Base-by-base conservation (phyloP, 2,888 invertebrate genomes). In the Cantharis rustica region DNA sequence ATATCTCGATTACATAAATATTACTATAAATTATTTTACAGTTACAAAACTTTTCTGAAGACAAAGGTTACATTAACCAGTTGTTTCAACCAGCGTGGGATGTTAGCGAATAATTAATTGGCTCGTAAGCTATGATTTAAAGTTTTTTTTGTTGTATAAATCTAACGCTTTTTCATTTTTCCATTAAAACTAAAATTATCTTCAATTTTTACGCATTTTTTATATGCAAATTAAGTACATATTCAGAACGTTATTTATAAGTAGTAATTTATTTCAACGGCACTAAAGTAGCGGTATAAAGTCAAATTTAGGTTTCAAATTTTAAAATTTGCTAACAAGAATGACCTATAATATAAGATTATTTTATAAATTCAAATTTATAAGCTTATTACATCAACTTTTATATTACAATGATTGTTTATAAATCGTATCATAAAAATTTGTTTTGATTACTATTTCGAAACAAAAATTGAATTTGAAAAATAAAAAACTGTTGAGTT, bases 11-110 rank as follows among this genome's bases (percentile, higher is more conserved):
- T 66, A 76, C 73, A 73, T 73, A 73, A 76, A 73, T 73, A 73
- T 61, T 68, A 68, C 73, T 62, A 76, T 76, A 71, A 70, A 64
- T 73, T 72, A 23, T 72, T 47, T 69, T 76, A 76, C 76, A 76
- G 76, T 76, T 73, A 76, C 62, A 66, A 66, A 66, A 66, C 23
- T 66, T 66, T 66, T 66, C n/a, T 20, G n/a, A 66, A 66, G 23
- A 66, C 64, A 66, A 66, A 66, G 64, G 64, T 66, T 66, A 66
- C 23, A 20, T 20, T 66, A 66, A 66, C 20, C 64, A 66, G 64
- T 20, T 66, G 64, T 66, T 66, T 16, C 23, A 66, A 66, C 17
- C 23, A 66, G 64, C 64, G 64, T 66, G 64, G 64, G 64, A 66
- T 20, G 47, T 47, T 47, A 31, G 47, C 47, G 47, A 47, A 47